Conservation (phyloP, 2,888 invertebrate genomes). For the Pristionchus fissidentatus region DNA sequence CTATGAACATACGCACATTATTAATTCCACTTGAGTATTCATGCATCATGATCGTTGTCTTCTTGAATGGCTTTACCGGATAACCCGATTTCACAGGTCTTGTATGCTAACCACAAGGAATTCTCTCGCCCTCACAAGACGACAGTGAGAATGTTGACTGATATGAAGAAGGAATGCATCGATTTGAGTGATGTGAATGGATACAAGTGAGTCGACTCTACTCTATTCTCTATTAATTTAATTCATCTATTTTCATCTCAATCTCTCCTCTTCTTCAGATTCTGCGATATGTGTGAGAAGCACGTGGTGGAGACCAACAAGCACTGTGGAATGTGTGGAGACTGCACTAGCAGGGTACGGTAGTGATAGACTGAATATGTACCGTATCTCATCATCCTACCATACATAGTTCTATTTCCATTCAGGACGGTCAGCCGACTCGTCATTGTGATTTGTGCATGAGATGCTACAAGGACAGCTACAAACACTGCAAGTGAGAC, state of each 20-base stretch:
- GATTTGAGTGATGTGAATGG: constrained; percentile 58
- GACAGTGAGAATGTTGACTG: constrained; percentile 69
- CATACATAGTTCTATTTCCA: not conserved
- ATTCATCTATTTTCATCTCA: not conserved
- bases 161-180: constrained; percentile 59
- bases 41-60: too few relatives aligned
- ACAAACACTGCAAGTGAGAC: constrained; percentile 62
- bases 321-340: constrained; percentile 67
- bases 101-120: constrained; percentile 69
- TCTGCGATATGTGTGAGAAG: constrained; percentile 65
- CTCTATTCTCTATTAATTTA: not conserved
- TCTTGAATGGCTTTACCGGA: too few relatives aligned
- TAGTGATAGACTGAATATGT: too few relatives aligned
- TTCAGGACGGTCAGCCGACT: constrained; percentile 59
- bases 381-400: too few relatives aligned
- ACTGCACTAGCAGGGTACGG: constrained; percentile 65
- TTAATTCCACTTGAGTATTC: too few relatives aligned
- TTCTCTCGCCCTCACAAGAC: constrained; percentile 62
- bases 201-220: constrained; percentile 56
- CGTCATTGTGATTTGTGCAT: constrained; percentile 66
- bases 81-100: constrained; percentile 55
- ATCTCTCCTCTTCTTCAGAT: constrained; percentile 52
- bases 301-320: constrained; percentile 64
- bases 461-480: constrained; percentile 67
- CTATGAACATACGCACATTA: too few relatives aligned